A percentile compares a stretch with the other conserved stretches of the same genome.
These are phyloP conservation scores for Goniozus legneri DNA, from an alignment of 1,140 invertebrate genomes.

Conservation along the genomic window DNA sequence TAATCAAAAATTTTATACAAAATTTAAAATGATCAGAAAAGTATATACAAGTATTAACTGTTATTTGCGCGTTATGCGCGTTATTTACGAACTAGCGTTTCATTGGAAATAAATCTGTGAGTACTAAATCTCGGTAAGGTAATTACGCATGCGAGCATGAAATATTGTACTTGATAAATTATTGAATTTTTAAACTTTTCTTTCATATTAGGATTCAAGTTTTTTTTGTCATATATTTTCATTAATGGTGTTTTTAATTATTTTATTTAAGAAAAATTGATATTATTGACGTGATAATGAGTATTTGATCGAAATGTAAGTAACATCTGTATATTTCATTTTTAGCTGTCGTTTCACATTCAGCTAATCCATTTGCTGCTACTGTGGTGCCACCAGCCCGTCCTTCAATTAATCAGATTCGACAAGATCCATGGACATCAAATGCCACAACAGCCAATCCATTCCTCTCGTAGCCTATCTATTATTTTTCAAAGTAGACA, in stretches of 20 bases:
- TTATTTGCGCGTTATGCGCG: slow-evolving; percentile 6
- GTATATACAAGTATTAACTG: background rate
- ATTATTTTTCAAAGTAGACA: background rate
- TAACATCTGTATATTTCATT: slow-evolving; percentile 12
- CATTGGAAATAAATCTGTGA: slow-evolving; percentile 55
- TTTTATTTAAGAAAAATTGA: background rate
- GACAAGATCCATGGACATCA: slow-evolving; percentile 50
- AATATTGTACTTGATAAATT: background rate
- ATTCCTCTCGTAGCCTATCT: slow-evolving; percentile 50
- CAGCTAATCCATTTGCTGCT: slow-evolving; percentile 51
- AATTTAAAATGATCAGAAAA: background rate
- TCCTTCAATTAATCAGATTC: slow-evolving; percentile 54
- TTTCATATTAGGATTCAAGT: background rate
- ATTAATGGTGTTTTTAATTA: background rate
- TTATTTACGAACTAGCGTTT: slow-evolving; percentile 51
- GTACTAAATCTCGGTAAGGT: slow-evolving; percentile 32
- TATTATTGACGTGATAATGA: background rate
- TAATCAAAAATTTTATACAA: background rate
- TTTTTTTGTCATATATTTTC: background rate
- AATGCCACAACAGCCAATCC: slow-evolving; percentile 48
- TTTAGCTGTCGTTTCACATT: slow-evolving; percentile 43
- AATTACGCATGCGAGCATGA: slow-evolving; percentile 42
- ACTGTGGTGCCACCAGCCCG: slow-evolving; percentile 49
- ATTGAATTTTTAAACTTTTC: too few species aligned
- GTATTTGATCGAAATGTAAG: background rate